Conservation (phyloP, 1,140 invertebrate species). For the Macrostomum lignano region DNA sequence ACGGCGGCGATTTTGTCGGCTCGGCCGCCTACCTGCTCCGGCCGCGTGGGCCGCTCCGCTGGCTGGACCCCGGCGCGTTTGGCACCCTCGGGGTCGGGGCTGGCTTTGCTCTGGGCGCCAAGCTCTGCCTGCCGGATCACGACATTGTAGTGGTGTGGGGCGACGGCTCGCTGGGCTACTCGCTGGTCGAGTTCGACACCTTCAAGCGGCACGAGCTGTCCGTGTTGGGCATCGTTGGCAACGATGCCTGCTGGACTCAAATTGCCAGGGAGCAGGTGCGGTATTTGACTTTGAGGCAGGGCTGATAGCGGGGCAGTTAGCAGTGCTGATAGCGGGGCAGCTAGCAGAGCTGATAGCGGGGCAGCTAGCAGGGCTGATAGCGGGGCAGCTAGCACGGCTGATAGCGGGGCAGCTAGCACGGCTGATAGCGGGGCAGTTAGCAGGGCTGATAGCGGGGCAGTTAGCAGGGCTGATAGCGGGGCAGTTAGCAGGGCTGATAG, state of each 20-base stretch:
- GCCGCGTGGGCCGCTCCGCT: constrained; percentile 34
- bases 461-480: too few species aligned
- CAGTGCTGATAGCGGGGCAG: too few species aligned
- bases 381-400: too few species aligned
- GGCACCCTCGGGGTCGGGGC: constrained; percentile 39
- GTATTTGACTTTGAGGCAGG: too few species aligned
- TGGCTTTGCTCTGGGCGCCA: constrained; percentile 39
- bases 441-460: too few species aligned
- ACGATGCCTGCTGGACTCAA: constrained; percentile 41
- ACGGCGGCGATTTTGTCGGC: constrained; percentile 41
- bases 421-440: too few species aligned
- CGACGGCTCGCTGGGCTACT: constrained; percentile 38
- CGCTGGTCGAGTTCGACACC: constrained; percentile 37
- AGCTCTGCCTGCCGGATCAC: constrained; percentile 35
- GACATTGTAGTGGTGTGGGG: constrained; percentile 41
- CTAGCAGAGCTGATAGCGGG: too few species aligned
- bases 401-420: too few species aligned
- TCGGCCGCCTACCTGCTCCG: constrained; percentile 37
- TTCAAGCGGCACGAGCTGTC: constrained; percentile 36
- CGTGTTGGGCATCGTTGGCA: constrained; percentile 36
- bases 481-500: too few species aligned
- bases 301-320: too few species aligned
- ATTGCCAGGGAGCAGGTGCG: constrained; percentile 38
- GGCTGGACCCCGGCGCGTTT: constrained; percentile 41
- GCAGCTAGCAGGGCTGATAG: too few species aligned